phyloP scores from a whole-genome alignment of 2,797 vertebrate genomes.

The Sebastes oblongus region DNA sequence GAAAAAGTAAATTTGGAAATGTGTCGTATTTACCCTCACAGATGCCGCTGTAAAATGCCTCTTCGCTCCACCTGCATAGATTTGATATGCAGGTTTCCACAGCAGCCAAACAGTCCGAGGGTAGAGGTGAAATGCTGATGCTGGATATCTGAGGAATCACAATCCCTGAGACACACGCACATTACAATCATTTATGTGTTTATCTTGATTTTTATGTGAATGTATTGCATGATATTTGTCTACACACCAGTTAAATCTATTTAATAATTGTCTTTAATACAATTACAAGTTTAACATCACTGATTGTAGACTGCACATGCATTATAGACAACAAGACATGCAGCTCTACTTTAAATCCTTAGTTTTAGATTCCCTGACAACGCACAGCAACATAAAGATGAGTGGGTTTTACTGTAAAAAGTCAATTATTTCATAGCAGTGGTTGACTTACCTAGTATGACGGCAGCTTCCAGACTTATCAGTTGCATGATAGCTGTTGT shows the following conservation, averaged over 20 bases:
- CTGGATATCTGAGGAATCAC: conserved; percentile 68
- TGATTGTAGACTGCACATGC: not conserved
- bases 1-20: not conserved
- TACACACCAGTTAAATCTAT: not conserved
- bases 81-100: conserved; percentile 79
- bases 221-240: not conserved
- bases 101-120: conserved; percentile 71
- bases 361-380: not conserved
- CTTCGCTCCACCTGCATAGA: conserved; percentile 75
- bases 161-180: conserved; percentile 79
- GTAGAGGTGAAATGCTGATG: conserved; percentile 52
- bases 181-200: not conserved
- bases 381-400: not conserved
- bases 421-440: not conserved
- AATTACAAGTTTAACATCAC: not conserved
- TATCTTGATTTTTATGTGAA: not conserved
- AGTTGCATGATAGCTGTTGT: conserved; percentile 46
- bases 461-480: conserved; percentile 31
- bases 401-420: not conserved
- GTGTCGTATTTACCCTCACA: conserved; percentile 79
- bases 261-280: not conserved
- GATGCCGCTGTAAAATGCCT: conserved; percentile 65
- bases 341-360: not conserved
- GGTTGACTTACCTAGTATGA: conserved; percentile 72
- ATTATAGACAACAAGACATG: not conserved